Base-by-base conservation (phyloP, 2,888 invertebrate genomes). In the Chesias legatella region DNA sequence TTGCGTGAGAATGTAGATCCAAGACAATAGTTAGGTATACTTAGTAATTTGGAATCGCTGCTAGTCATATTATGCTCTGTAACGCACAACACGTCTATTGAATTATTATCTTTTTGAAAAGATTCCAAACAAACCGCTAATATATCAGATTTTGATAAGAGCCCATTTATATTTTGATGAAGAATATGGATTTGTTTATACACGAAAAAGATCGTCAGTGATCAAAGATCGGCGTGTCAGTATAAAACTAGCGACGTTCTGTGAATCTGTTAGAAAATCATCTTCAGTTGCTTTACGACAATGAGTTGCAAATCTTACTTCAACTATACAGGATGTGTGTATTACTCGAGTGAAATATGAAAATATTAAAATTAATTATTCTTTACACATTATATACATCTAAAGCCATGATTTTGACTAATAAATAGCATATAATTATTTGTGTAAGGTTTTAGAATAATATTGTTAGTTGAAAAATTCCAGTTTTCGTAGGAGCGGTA, bases 301-400 rank as follows among this genome's bases (percentile, higher is more conserved):
- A 51, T 60, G 60, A 61, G 10, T 56, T 50, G 35, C 47, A 54
- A 45, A 33, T 43, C 23, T 27, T 4, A 23, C 25, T 21, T n/a
- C n/a, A n/a, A 6, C 6, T 37, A 23, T 34, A 43, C 29, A 38
- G 21, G 30, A 1, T 33, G 17, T 8, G n/a, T 17, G 13, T 17
- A 17, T 3, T 3, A 17, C 5, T 17, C 5, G 13, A 17, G 13
- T 17, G 13, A 17, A 17, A 17, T 17, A 17, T 3, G 13, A 17
- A 17, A n/a, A n/a, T n/a, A n/a, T n/a, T n/a, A n/a, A n/a, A n/a
- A n/a, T n/a, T n/a, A n/a, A n/a, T n/a, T n/a, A n/a, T n/a, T n/a
- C n/a, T n/a, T n/a, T n/a, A n/a, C n/a, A n/a, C n/a, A n/a, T n/a
- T n/a, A n/a, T n/a, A n/a, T n/a, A n/a, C n/a, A n/a, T n/a, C n/a